Evolutionary conservation across 2,888 invertebrate species (phyloP), one percentile per base, ranked within the genome.

Genomic region (Meteorus cinctellus): DNA sequence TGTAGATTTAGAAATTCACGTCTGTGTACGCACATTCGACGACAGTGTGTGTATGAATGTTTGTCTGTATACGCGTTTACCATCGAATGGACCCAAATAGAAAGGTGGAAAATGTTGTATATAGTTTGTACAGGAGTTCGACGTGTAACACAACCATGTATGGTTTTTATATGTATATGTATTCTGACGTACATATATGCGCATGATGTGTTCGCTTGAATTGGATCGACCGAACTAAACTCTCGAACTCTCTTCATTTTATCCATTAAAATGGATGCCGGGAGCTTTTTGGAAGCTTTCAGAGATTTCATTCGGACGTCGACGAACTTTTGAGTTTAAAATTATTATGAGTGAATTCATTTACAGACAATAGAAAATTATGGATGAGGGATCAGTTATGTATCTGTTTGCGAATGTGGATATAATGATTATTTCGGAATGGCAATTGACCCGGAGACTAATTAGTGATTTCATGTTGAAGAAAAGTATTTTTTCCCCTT

Each of bases 251-350:
- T 31, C 51, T 51, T 36, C 45, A 34, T 45, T 62, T 62, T 72
- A 81, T 79, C 78, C 81, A 83, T 83, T 82, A 83, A 83, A 83
- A 83, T 82, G 79, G 78, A 83, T 83, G 78, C 77, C 81, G 81
- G 78, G 77, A 74, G 82, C 76, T 83, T 83, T 83, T 83, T 81
- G 83, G 80, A 68, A 68, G 68, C 68, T 68, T 24, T 66, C 41
- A 36, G 41, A 41, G 41, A 45, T 45, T 68, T 29, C 48, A 12
- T 41, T 48, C 29, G 16, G 24, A 16, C 62, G 27, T 62, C 62
- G 62, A 62, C 4, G 27, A 68, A 48, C 51, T 68, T 68, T 48
- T 68, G 29, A 10, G 5, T 27, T 16, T 29, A 8, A 51, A 68
- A 68, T 68, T 68, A 68, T 68, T 14, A 62, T n/a, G 62, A 31